Evolutionary conservation across 2,888 invertebrate genomes (phyloP).

Genomic region (Callosobruchus maculatus): DNA sequence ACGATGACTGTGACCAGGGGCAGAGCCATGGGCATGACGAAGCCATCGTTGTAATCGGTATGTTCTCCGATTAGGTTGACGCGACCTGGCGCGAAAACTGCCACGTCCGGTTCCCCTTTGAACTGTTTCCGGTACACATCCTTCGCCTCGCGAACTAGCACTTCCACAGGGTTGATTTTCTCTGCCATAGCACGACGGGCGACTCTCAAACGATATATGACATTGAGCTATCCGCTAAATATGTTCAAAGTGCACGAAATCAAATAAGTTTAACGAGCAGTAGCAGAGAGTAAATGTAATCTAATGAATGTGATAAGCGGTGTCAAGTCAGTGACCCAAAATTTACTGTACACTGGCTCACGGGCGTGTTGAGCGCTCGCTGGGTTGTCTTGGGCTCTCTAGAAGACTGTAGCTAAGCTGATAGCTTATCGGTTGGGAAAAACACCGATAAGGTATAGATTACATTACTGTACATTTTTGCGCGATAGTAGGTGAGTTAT

Average conservation of each 20-base stretch:
- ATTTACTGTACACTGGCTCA: not conserved
- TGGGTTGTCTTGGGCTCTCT: not conserved
- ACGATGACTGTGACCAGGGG: conserved; percentile 79
- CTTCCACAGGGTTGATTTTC: conserved; percentile 41
- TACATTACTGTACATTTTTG: not conserved
- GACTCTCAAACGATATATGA: not conserved
- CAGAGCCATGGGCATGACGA: conserved; percentile 88
- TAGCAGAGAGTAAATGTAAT: not conserved
- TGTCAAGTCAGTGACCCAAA: not conserved
- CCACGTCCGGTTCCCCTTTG: conserved; percentile 56
- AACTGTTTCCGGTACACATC: conserved; percentile 54
- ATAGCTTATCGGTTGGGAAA: not conserved
- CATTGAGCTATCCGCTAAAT: not conserved
- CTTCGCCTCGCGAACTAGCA: conserved; percentile 47
- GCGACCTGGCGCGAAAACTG: conserved; percentile 80
- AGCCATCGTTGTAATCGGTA: conserved; percentile 93
- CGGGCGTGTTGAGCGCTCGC: not conserved
- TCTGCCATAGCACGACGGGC: conserved; percentile 41
- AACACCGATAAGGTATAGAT: not conserved
- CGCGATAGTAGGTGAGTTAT: not conserved
- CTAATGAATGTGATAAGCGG: not conserved
- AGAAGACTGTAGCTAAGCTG: not conserved
- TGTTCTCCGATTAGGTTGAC: conserved; percentile 96
- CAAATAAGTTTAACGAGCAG: not conserved
- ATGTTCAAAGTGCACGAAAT: not conserved